These are phyloP conservation scores for Ammospiza maritima DNA, from an alignment of 2,797 vertebrate genomes.

Conservation along the genomic window DNA sequence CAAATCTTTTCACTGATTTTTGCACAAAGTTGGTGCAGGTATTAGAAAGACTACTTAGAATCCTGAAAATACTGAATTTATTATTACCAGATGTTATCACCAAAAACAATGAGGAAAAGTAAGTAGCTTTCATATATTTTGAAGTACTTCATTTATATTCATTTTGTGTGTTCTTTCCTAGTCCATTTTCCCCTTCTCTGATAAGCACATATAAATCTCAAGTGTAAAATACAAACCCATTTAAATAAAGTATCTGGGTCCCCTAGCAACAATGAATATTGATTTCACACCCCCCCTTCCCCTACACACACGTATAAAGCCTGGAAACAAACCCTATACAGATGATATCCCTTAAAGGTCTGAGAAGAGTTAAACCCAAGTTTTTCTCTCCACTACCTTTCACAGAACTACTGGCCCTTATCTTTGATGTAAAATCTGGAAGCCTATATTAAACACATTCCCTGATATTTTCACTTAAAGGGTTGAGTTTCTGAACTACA, in stretches of 20 bases:
- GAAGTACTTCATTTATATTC: not conserved
- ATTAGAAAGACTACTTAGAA: not conserved
- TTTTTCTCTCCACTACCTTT: not conserved
- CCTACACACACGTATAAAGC: not conserved
- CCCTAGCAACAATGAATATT: not conserved
- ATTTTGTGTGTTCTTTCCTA: not conserved
- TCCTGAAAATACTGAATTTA: not conserved
- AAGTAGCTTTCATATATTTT: not conserved
- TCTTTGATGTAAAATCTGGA: not conserved
- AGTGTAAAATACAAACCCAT: not conserved
- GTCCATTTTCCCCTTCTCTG: not conserved
- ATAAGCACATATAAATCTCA: not conserved
- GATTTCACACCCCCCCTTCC: rapidly evolving
- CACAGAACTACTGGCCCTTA: not conserved
- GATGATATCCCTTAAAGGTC: not conserved
- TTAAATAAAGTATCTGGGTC: not conserved
- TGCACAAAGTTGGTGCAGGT: not conserved
- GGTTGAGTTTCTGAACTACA: not conserved
- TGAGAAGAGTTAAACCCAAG: not conserved
- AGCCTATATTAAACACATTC: not conserved
- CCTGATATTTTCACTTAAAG: not conserved
- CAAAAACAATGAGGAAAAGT: not conserved
- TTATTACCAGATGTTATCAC: not conserved
- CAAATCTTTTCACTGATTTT: not conserved
- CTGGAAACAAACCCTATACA: not conserved